Percentiles rank a stretch among this genome's conserved stretches.
Evolutionary conservation across 1,140 invertebrate species (phyloP).

Genomic region (Batillaria attramentaria): DNA sequence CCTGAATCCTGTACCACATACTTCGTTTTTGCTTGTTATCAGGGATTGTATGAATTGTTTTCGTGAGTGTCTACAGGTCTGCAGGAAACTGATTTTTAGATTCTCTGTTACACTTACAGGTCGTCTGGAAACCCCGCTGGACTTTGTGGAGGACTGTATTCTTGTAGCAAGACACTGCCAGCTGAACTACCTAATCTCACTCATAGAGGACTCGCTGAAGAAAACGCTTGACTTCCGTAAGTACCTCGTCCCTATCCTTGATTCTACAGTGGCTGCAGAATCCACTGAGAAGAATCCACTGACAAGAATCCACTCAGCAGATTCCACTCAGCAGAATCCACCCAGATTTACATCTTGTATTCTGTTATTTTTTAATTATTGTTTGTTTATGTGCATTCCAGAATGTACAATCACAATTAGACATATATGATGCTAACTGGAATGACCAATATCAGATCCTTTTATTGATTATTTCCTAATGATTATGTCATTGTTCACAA

Average conservation of each 20-base stretch:
- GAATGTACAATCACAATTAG: background rate
- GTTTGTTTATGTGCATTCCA: background rate
- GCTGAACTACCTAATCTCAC: slow-evolving; percentile 63
- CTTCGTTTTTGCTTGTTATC: too few species aligned
- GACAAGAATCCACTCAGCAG: background rate
- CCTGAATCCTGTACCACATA: too few species aligned
- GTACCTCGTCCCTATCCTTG: too few species aligned
- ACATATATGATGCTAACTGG: background rate
- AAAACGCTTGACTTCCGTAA: slow-evolving; percentile 72
- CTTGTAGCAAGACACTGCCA: slow-evolving; percentile 73
- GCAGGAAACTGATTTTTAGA: too few species aligned
- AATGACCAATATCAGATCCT: background rate
- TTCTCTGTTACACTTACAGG: slow-evolving; percentile 48
- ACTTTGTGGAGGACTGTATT: slow-evolving; percentile 70
- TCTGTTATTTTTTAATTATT: background rate
- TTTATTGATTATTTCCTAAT: background rate
- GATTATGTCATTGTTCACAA: background rate
- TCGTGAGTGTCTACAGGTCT: too few species aligned
- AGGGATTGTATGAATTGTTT: too few species aligned
- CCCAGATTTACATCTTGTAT: background rate
- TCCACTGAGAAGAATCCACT: too few species aligned
- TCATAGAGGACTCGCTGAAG: slow-evolving; percentile 69
- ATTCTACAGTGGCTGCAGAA: too few species aligned
- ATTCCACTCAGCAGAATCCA: background rate
- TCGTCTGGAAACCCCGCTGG: slow-evolving; percentile 68